phyloP scores from a whole-genome alignment of 2,888 invertebrate species.

The Xestia xanthographa region DNA sequence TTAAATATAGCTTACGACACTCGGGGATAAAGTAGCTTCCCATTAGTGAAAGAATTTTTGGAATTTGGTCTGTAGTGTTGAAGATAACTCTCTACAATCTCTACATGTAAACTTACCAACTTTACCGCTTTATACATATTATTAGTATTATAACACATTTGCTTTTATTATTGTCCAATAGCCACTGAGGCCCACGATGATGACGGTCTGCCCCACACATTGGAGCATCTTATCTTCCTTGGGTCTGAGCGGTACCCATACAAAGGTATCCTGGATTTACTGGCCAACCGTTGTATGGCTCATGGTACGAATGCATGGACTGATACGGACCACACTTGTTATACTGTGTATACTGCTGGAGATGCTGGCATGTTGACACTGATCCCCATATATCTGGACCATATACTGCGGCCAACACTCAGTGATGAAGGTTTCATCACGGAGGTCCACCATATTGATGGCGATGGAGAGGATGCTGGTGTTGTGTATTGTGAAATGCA shows the following conservation, averaged over 20 bases:
- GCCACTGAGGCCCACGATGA: slow-evolving; percentile 98
- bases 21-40: background rate
- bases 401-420: slow-evolving; percentile 95
- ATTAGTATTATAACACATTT: background rate
- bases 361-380: slow-evolving; percentile 96
- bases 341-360: slow-evolving; percentile 96
- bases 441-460: slow-evolving; percentile 97
- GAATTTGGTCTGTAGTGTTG: background rate
- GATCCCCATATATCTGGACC: slow-evolving; percentile 97
- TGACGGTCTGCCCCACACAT: slow-evolving; percentile 97
- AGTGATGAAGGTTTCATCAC: slow-evolving; percentile 95
- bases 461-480: slow-evolving; percentile 97
- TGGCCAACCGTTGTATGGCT: slow-evolving; percentile 97
- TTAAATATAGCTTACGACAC: background rate
- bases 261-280: slow-evolving; percentile 96
- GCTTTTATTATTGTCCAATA: slow-evolving; percentile 75
- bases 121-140: background rate
- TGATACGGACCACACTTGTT: slow-evolving; percentile 96
- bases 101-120: background rate
- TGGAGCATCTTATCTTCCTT: slow-evolving; percentile 97
- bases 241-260: slow-evolving; percentile 97
- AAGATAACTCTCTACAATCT: background rate
- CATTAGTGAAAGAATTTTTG: background rate
- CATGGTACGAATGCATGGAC: slow-evolving; percentile 98
- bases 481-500: slow-evolving; percentile 99